Base-by-base conservation (phyloP, 35 echinoderm and acorn worm species). In the Lytechinus variegatus region DNA sequence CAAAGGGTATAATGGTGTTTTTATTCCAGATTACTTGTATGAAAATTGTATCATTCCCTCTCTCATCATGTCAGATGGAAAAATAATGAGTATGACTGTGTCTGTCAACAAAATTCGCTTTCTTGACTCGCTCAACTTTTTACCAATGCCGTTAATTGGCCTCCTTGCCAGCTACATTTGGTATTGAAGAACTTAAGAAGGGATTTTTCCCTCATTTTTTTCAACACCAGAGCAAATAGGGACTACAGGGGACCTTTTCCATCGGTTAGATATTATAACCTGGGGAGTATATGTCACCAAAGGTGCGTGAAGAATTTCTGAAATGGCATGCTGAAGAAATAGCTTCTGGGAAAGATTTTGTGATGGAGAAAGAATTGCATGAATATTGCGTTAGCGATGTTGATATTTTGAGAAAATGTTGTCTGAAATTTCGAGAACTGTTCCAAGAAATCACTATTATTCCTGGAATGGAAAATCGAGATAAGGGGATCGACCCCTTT, bases 401-500 rank as follows among this genome's bases (percentile, higher is more conserved):
- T 5, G 87, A 89, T 12, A 89, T 89, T 89, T 52, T 89, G 16
- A 8, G 87, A 28, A 89, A 28, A 27, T 89, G 87, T 27, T 89
- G 87, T 89, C 14, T 89, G 6, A 28, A 52, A 9, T 89, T 89
- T 89, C 87, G 87, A 27, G 6, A 3, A 89, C 52, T 89, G 6
- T 89, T 89, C 12, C 8, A 92, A 9, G 91, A 92, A 55, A 54
- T 92, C 9, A 92, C 91, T 4, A 55, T 54, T 12, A 92, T 6
- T 92, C 54, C n/a, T n/a, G n/a, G 52, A 92, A 4, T 11, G 55
- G 3, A 4, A 11, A 53, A 92, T 11, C 2, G 91, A 66, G 94
- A 95, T 95, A 79, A 11, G 27, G 96, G 95, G 16, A 95, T 97
- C 21, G 95, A 97, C 95, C 97, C 97, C 19, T 97, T 97, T 27